Percentiles rank a stretch among this genome's conserved stretches.
Evolutionary conservation across 2,888 invertebrate species (phyloP).

Genomic region (Archips crataeganus): DNA sequence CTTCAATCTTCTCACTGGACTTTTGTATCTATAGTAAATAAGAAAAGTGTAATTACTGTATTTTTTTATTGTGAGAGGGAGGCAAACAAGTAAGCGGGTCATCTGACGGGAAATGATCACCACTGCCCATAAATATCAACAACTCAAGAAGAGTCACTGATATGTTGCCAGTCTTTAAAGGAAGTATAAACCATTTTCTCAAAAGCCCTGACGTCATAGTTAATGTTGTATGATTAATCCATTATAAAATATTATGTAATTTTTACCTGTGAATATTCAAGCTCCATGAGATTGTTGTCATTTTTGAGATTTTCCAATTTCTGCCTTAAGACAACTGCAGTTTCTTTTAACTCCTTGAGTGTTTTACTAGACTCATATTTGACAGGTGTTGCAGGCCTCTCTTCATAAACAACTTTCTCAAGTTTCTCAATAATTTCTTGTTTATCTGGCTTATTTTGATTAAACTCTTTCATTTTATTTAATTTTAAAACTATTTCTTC

Average conservation of each 20-base stretch:
- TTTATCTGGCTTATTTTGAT: background rate
- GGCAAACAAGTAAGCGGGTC: too few species aligned
- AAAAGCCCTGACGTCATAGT: too few species aligned
- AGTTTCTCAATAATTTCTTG: constrained; percentile 36
- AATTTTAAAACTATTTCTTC: constrained; percentile 31
- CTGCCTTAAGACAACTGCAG: constrained; percentile 69
- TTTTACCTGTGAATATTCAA: constrained; percentile 73
- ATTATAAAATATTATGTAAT: background rate
- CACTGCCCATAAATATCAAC: too few species aligned
- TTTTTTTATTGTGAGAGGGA: too few species aligned
- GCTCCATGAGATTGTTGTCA: constrained; percentile 76
- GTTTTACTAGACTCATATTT: constrained; percentile 59
- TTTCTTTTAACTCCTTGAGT: constrained; percentile 77
- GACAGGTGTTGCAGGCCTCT: constrained; percentile 44
- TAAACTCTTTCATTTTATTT: constrained; percentile 22
- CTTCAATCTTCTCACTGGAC: constrained; percentile 74
- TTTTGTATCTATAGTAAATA: constrained; percentile 64
- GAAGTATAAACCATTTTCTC: too few species aligned
- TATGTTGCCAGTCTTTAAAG: too few species aligned
- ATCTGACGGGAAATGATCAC: too few species aligned
- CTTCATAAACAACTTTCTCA: constrained; percentile 24
- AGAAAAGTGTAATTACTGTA: background rate
- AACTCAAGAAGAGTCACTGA: too few species aligned
- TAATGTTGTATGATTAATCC: too few species aligned
- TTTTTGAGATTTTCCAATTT: constrained; percentile 73